A percentile compares a stretch with the other conserved stretches of the same genome.
Evolutionary conservation across 1,140 invertebrate genomes (phyloP).

Genomic region (Cotesia vestalis): DNA sequence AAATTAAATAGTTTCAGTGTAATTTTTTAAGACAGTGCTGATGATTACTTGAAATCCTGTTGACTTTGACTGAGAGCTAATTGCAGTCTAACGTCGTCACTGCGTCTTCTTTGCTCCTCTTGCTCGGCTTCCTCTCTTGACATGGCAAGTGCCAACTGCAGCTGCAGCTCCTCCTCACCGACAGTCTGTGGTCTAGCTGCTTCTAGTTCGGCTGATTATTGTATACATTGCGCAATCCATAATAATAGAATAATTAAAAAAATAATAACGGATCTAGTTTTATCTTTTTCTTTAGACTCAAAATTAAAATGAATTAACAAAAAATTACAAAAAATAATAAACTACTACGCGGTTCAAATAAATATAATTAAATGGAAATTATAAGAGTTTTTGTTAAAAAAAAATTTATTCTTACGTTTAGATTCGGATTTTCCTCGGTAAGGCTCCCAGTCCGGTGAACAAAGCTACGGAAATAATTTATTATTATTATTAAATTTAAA

Average conservation of each 20-base stretch:
- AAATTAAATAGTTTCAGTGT: background rate
- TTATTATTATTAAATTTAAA: slow-evolving; percentile 17
- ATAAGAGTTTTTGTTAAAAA: slow-evolving; percentile 21
- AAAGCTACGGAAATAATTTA: slow-evolving; percentile 48
- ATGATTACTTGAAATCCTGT: slow-evolving; percentile 81
- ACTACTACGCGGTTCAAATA: background rate
- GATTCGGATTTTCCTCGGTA: slow-evolving; percentile 56
- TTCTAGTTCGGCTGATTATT: slow-evolving; percentile 80
- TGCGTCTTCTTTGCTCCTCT: slow-evolving; percentile 90
- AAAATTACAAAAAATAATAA: background rate
- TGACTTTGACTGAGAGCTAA: slow-evolving; percentile 93
- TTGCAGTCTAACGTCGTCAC: slow-evolving; percentile 93
- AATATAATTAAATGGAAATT: slow-evolving; percentile 35
- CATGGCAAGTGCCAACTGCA: slow-evolving; percentile 98
- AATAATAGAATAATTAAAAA: slow-evolving; percentile 37
- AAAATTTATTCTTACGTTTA: slow-evolving; percentile 53
- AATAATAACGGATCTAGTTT: slow-evolving; percentile 33
- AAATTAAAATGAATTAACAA: background rate
- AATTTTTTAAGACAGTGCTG: background rate
- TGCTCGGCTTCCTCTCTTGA: slow-evolving; percentile 98
- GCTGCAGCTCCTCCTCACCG: slow-evolving; percentile 97
- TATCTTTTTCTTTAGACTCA: background rate
- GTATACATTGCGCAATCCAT: slow-evolving; percentile 40
- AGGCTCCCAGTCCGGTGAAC: slow-evolving; percentile 60
- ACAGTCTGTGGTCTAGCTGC: slow-evolving; percentile 92